Evolutionary conservation across 2,113 vertebrate genomes (phyloP).

Genomic region (Onychorhynchus coronatus): DNA sequence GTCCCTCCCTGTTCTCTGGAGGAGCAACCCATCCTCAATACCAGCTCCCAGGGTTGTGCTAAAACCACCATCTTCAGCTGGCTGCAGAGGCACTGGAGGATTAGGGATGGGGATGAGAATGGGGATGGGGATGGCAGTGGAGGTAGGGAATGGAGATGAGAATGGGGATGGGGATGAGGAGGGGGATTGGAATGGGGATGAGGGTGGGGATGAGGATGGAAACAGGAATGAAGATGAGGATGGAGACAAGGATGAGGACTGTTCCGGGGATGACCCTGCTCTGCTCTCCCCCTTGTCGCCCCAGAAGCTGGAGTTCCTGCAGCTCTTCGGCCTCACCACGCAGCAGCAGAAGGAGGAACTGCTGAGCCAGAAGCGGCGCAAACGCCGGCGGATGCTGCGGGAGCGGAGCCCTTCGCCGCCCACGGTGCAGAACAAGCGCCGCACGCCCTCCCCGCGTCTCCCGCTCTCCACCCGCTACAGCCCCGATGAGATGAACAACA

Average conservation of each 20-base stretch:
- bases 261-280: not conserved
- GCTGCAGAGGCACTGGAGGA: not conserved
- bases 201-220: not conserved
- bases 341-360: constrained; percentile 87
- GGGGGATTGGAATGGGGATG: rapidly evolving
- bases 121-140: not conserved
- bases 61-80: rapidly evolving
- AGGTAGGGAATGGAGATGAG: not conserved
- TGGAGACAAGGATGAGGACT: not conserved
- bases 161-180: not conserved
- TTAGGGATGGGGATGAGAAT: not conserved
- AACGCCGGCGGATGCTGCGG: constrained; percentile 91
- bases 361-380: constrained; percentile 90
- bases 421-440: constrained; percentile 82
- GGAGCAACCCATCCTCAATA: not conserved
- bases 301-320: constrained; percentile 95
- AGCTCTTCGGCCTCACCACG: constrained; percentile 90
- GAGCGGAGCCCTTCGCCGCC: constrained; percentile 93
- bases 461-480: constrained; percentile 91
- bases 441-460: constrained; percentile 74
- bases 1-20: not conserved
- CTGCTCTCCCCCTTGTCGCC: constrained; percentile 12
- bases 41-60: too few relatives aligned
- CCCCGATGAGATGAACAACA: constrained; percentile 93
- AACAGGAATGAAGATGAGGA: not conserved